Evolutionary conservation across 2,113 vertebrate genomes (phyloP).

Genomic region (Centrocercus urophasianus): DNA sequence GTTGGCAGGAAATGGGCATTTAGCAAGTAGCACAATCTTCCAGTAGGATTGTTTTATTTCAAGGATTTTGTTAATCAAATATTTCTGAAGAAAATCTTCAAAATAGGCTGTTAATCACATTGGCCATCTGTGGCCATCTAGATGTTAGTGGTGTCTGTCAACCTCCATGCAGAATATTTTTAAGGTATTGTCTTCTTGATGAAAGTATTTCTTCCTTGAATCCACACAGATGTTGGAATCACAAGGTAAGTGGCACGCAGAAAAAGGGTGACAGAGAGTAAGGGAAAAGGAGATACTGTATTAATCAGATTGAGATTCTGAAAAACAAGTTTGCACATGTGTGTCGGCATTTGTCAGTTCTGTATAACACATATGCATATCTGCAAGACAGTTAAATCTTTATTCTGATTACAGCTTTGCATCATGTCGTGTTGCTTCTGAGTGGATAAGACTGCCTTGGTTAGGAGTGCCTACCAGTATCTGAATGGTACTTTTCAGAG

Average conservation of each 20-base stretch:
- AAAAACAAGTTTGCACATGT: background rate
- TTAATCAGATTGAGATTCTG: background rate
- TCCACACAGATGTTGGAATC: background rate
- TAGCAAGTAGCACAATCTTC: background rate
- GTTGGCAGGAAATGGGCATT: background rate
- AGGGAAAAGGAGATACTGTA: background rate
- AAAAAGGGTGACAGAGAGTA: background rate
- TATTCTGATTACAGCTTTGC: background rate
- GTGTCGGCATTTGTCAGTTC: background rate
- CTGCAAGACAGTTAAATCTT: background rate
- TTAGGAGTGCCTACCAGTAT: background rate
- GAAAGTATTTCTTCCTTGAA: background rate
- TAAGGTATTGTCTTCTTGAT: background rate
- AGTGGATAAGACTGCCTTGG: background rate
- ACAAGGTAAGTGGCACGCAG: background rate
- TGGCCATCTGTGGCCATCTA: background rate
- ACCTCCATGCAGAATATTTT: background rate
- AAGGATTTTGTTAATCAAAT: background rate
- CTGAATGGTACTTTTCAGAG: background rate
- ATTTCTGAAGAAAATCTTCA: slow-evolving; percentile 1
- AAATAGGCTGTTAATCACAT: background rate
- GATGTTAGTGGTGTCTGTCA: background rate
- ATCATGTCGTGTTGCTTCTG: background rate
- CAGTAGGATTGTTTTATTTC: background rate
- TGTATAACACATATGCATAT: too few relatives aligned